Evolutionary conservation across 2,113 vertebrate genomes (phyloP).

Genomic region (Cyphomyrus plagiostoma): DNA sequence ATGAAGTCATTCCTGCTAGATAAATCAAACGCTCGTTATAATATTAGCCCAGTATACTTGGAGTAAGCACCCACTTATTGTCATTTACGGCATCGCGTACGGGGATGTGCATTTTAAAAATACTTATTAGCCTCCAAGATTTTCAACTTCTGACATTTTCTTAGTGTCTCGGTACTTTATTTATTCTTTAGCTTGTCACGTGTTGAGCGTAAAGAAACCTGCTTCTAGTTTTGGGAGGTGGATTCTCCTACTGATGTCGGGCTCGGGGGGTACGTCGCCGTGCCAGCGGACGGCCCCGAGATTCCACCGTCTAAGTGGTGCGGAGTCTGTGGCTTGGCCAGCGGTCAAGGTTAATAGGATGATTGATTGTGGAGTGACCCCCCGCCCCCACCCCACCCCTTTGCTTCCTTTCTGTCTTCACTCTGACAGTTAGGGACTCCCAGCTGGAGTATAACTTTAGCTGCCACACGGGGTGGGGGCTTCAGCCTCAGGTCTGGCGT

Average conservation of each 20-base stretch:
- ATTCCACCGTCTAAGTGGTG: not conserved
- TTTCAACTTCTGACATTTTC: not conserved
- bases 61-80: not conserved
- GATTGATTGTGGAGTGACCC: slow-evolving; percentile 58
- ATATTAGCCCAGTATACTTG: not conserved
- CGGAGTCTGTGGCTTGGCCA: slow-evolving; percentile 44
- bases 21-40: not conserved
- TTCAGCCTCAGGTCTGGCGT: not conserved
- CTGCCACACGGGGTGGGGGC: not conserved
- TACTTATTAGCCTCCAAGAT: not conserved
- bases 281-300: not conserved
- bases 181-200: not conserved
- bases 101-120: not conserved
- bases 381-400: slow-evolving; percentile 21
- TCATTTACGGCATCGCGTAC: not conserved
- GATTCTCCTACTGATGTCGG: not conserved
- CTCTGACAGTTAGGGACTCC: slow-evolving; percentile 35
- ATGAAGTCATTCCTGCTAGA: not conserved
- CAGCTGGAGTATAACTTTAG: slow-evolving; percentile 43
- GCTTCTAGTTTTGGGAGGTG: not conserved
- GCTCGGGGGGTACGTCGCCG: too few species aligned
- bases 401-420: not conserved
- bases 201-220: not conserved
- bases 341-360: slow-evolving; percentile 51
- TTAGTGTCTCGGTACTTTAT: not conserved